Percentiles rank a stretch among this genome's conserved stretches.
phyloP scores from a whole-genome alignment of 2,888 invertebrate species.

The Drosophila borborema region DNA sequence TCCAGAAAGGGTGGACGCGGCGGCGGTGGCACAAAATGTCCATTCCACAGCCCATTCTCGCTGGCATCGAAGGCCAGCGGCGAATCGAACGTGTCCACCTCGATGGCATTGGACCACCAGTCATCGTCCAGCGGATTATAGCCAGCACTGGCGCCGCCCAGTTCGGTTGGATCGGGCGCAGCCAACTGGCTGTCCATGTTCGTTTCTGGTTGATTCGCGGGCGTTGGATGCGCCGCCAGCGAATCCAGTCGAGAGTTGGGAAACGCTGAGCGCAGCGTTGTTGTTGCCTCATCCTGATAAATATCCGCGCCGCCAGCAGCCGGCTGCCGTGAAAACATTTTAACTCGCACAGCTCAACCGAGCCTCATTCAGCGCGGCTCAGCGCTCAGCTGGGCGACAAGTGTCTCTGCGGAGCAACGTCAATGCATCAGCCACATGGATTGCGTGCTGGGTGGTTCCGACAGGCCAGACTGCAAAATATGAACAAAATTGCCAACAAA shows the following conservation, averaged over 20 bases:
- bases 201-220: slow-evolving; percentile 33
- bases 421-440: slow-evolving; percentile 57
- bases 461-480: slow-evolving; percentile 31
- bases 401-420: slow-evolving; percentile 49
- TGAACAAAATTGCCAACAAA: slow-evolving; percentile 1
- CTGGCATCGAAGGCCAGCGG: slow-evolving; percentile 85
- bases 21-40: slow-evolving; percentile 88
- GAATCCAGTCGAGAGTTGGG: slow-evolving; percentile 84
- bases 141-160: slow-evolving; percentile 35
- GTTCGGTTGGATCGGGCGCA: slow-evolving; percentile 59
- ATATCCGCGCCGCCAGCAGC: slow-evolving; percentile 73
- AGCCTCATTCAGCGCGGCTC: slow-evolving; percentile 9
- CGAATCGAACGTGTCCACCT: slow-evolving; percentile 85
- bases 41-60: slow-evolving; percentile 85
- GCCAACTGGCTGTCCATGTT: slow-evolving; percentile 70
- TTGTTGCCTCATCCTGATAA: slow-evolving; percentile 77
- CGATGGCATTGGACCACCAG: slow-evolving; percentile 85
- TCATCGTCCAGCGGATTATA: slow-evolving; percentile 82
- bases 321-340: slow-evolving; percentile 84
- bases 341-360: slow-evolving; percentile 19
- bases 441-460: slow-evolving; percentile 61
- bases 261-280: slow-evolving; percentile 83
- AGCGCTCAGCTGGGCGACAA: slow-evolving; percentile 72
- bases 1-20: slow-evolving; percentile 89
- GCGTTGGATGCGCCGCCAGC: slow-evolving; percentile 63